These are phyloP conservation scores for Chaetophractus vellerosus DNA, from an alignment of 2,797 vertebrate species.

Conservation along the genomic window DNA sequence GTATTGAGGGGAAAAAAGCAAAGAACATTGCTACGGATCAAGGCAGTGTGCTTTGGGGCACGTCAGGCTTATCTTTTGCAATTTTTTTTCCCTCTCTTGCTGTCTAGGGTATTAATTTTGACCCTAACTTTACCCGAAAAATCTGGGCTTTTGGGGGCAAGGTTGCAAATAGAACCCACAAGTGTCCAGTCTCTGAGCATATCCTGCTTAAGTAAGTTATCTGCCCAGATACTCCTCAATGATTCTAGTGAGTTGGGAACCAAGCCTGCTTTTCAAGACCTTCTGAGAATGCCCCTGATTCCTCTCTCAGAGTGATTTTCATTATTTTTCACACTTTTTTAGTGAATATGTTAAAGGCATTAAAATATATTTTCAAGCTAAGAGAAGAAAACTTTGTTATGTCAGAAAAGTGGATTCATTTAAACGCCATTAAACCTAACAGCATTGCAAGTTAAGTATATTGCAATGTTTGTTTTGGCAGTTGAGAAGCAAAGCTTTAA, in stretches of 20 bases:
- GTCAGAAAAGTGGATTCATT: neutral
- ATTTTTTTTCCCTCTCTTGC: neutral
- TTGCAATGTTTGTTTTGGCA: slow-evolving; percentile 76
- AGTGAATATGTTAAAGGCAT: slow-evolving; percentile 2
- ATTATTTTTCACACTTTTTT: neutral
- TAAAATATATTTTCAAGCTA: slow-evolving; percentile 9
- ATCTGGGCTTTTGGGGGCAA: neutral
- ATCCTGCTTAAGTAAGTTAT: slow-evolving; percentile 28
- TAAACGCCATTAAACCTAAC: slow-evolving; percentile 33
- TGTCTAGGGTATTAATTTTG: neutral
- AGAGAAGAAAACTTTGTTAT: neutral
- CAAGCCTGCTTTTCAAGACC: neutral
- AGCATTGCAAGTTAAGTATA: neutral
- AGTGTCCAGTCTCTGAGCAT: neutral
- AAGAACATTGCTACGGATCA: neutral
- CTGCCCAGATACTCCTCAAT: neutral
- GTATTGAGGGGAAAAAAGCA: neutral
- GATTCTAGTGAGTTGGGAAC: neutral
- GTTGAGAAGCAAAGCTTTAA: slow-evolving; percentile 50
- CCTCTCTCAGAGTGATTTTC: neutral
- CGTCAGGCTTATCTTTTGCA: neutral
- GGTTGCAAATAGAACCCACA: neutral
- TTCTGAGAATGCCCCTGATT: neutral
- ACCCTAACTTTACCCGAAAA: slow-evolving; percentile 40
- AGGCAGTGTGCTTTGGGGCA: neutral